phyloP scores from a whole-genome alignment of 1,140 invertebrate species.

The Drosophila leontia region DNA sequence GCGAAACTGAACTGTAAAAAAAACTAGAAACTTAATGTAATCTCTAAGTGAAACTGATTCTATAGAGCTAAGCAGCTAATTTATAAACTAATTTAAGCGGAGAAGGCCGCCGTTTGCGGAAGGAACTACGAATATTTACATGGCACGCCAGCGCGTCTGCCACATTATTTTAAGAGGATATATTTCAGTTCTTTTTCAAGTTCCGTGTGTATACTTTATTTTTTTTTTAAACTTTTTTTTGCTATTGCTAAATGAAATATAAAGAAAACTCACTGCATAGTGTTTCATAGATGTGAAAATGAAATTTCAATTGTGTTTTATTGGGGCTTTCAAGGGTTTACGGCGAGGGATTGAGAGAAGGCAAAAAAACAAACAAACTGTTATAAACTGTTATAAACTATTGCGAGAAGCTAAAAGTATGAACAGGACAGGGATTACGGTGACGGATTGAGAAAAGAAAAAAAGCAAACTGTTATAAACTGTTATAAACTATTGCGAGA shows the following conservation, averaged over 20 bases:
- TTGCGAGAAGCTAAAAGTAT: too few species aligned
- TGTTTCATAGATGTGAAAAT: constrained; percentile 25
- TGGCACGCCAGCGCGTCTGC: not conserved
- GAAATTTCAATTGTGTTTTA: not conserved
- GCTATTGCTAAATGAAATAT: constrained; percentile 31
- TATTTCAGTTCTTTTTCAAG: not conserved
- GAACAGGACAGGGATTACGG: not conserved
- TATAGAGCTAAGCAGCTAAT: constrained; percentile 11
- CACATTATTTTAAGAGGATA: not conserved
- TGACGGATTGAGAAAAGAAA: too few species aligned
- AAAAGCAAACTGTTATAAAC: too few species aligned
- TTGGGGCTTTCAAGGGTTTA: not conserved
- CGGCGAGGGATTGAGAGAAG: too few species aligned
- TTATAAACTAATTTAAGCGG: constrained; percentile 16
- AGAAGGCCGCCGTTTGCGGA: not conserved
- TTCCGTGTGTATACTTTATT: constrained; percentile 21
- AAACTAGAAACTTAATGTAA: constrained; percentile 3
- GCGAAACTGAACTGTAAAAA: constrained; percentile 30
- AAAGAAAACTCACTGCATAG: constrained; percentile 14
- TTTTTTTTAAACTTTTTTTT: constrained; percentile 23
- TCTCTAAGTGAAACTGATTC: constrained; percentile 24
- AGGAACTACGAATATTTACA: constrained; percentile 4
- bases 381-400: too few species aligned
- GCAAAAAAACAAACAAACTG: too few species aligned
- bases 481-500: too few species aligned